Percentiles rank a stretch among this genome's conserved stretches.
phyloP scores from a whole-genome alignment of 2,797 vertebrate genomes.

The Sebastolobus altivelis region DNA sequence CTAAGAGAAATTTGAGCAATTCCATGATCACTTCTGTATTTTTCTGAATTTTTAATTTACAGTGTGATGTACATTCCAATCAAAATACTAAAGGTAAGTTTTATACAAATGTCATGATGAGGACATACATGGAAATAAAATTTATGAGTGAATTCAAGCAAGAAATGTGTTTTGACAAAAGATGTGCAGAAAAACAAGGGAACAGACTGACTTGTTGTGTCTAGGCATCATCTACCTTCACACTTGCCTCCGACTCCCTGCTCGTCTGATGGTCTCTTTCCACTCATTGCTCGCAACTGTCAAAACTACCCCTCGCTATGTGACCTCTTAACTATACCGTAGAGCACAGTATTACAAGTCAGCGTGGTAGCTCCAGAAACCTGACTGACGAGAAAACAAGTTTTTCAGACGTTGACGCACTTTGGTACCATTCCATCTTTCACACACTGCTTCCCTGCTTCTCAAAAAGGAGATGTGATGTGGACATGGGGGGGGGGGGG shows the following conservation, averaged over 20 bases:
- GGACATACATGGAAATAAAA: background rate
- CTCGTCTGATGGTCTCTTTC: constrained; percentile 40
- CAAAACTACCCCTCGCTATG: constrained; percentile 35
- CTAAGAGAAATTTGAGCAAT: background rate
- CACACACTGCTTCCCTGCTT: background rate
- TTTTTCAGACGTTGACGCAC: constrained; percentile 27
- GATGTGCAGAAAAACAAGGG: constrained; percentile 5
- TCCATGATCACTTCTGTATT: background rate
- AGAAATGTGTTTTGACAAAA: background rate
- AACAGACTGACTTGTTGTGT: constrained; percentile 10
- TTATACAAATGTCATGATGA: background rate
- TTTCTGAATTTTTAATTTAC: background rate
- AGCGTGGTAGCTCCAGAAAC: constrained; percentile 15
- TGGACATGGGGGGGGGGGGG: background rate
- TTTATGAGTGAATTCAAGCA: background rate
- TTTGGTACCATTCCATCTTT: constrained; percentile 28
- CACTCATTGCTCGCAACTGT: constrained; percentile 36
- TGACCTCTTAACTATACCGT: constrained; percentile 47
- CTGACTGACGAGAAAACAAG: constrained; percentile 33
- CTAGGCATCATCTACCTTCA: constrained; percentile 33
- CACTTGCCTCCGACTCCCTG: constrained; percentile 12
- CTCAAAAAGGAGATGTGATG: constrained; percentile 11
- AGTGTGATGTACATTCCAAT: background rate
- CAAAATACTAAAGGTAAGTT: background rate
- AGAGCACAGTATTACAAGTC: constrained; percentile 41